Percentiles rank a stretch among this genome's conserved stretches.
Conservation (phyloP, 2,797 vertebrate species). For the Mus spretus region DNA sequence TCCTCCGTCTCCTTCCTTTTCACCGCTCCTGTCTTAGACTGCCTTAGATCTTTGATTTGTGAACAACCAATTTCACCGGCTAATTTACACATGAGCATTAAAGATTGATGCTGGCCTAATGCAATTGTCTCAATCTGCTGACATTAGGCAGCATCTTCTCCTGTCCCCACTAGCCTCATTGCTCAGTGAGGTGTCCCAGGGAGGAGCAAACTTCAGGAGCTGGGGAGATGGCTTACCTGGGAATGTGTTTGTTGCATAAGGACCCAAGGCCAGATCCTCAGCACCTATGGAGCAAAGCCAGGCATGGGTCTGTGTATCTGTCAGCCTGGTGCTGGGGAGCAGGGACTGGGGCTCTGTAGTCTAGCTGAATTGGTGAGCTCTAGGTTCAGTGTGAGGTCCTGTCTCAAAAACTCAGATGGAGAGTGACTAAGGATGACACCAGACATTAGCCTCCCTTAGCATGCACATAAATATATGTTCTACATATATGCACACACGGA, state of each 20-base stretch:
- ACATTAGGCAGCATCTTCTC: neutral
- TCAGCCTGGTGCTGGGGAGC: neutral
- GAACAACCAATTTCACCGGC: neutral
- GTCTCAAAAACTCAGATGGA: neutral
- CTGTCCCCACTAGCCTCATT: neutral
- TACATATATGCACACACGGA: neutral
- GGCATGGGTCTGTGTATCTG: neutral
- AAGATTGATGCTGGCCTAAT: neutral
- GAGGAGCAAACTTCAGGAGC: neutral
- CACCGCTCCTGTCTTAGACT: neutral
- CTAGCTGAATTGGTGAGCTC: neutral
- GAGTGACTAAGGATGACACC: neutral
- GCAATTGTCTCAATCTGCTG: neutral
- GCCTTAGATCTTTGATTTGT: neutral
- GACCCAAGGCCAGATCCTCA: too few species aligned
- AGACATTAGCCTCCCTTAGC: neutral
- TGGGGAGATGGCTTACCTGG: neutral
- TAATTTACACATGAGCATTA: slow-evolving; percentile 29
- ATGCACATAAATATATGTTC: neutral
- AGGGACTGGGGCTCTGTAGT: neutral
- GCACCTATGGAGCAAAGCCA: neutral
- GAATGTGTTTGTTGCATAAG: neutral
- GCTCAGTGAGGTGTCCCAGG: neutral
- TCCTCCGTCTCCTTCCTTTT: neutral
- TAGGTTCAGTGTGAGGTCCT: neutral